phyloP scores from a whole-genome alignment of 2,888 invertebrate genomes.

The Tethea ocularis region DNA sequence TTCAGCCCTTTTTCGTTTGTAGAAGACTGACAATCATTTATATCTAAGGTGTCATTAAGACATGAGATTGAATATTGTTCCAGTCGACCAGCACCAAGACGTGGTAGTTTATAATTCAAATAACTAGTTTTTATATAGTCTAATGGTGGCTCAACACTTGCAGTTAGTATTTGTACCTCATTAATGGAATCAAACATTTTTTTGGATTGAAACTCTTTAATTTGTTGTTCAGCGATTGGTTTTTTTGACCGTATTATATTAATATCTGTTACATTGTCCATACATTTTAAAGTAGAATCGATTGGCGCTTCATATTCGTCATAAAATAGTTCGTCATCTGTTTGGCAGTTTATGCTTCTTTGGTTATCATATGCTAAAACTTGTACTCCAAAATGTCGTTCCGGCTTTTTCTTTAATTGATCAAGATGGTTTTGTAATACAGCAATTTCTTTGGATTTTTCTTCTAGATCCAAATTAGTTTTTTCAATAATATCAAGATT shows the following conservation, averaged over 20 bases:
- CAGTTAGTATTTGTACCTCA: slow-evolving; percentile 60
- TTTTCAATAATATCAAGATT: slow-evolving; percentile 38
- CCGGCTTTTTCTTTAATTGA: slow-evolving; percentile 43
- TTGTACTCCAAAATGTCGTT: slow-evolving; percentile 35
- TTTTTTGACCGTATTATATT: slow-evolving; percentile 15
- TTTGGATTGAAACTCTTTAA: slow-evolving; percentile 26
- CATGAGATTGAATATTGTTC: slow-evolving; percentile 58
- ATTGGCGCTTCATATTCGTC: slow-evolving; percentile 14
- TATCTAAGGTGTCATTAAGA: slow-evolving; percentile 24
- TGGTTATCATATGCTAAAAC: slow-evolving; percentile 15
- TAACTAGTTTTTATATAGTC: slow-evolving; percentile 54
- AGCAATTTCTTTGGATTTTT: slow-evolving; percentile 51
- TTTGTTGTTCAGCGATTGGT: slow-evolving; percentile 17
- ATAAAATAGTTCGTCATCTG: slow-evolving; percentile 28
- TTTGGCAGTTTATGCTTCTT: slow-evolving; percentile 40
- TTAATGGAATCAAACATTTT: slow-evolving; percentile 36
- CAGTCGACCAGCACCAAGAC: slow-evolving; percentile 48
- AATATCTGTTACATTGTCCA: slow-evolving; percentile 19
- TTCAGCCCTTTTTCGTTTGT: slow-evolving; percentile 10
- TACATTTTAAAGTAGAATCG: background rate
- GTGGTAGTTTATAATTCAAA: slow-evolving; percentile 59
- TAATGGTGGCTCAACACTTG: slow-evolving; percentile 51
- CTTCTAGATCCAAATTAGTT: slow-evolving; percentile 40
- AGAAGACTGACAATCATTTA: slow-evolving; percentile 22
- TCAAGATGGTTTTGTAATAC: slow-evolving; percentile 47